A percentile compares a stretch with the other conserved stretches of the same genome.
phyloP scores from a whole-genome alignment of 2,797 vertebrate species.

The Cirrhinus molitorella region DNA sequence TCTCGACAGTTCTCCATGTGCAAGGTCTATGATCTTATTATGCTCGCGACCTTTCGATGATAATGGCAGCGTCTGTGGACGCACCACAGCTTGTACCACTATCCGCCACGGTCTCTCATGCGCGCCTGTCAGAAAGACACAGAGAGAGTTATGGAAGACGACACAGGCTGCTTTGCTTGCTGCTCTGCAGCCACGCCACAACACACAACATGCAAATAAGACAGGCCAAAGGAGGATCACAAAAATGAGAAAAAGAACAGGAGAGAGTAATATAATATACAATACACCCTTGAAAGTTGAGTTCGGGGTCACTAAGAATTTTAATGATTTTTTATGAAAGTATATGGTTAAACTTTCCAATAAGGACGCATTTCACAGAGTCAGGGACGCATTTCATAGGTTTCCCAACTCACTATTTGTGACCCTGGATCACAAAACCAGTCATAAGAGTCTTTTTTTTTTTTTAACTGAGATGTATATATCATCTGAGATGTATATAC shows the following conservation, averaged over 20 bases:
- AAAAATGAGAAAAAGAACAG: conserved; percentile 11
- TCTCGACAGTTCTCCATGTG: conserved; percentile 23
- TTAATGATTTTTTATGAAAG: too few relatives aligned
- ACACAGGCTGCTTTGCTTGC: conserved; percentile 4
- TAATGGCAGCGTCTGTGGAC: conserved; percentile 28
- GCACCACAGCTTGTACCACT: conserved; percentile 22
- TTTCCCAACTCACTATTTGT: too few relatives aligned
- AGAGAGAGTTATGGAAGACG: neutral
- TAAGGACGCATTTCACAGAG: too few relatives aligned
- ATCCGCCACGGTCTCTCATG: conserved; percentile 19
- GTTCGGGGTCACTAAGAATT: neutral
- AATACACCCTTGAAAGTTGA: neutral
- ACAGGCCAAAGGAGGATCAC: conserved; percentile 3
- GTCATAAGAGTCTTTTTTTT: too few relatives aligned
- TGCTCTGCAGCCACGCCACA: neutral
- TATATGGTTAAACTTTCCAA: too few relatives aligned
- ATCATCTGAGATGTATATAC: too few relatives aligned
- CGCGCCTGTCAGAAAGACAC: conserved; percentile 20
- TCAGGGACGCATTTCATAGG: too few relatives aligned
- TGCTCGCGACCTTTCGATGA: conserved; percentile 30
- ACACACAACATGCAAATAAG: conserved; percentile 27
- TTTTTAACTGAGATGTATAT: too few relatives aligned
- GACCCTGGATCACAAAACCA: too few relatives aligned
- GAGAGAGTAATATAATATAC: neutral
- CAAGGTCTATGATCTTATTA: conserved; percentile 52